These are phyloP conservation scores for Poeciliopsis occidentalis DNA, from an alignment of 2,113 vertebrate species.

Conservation along the genomic window DNA sequence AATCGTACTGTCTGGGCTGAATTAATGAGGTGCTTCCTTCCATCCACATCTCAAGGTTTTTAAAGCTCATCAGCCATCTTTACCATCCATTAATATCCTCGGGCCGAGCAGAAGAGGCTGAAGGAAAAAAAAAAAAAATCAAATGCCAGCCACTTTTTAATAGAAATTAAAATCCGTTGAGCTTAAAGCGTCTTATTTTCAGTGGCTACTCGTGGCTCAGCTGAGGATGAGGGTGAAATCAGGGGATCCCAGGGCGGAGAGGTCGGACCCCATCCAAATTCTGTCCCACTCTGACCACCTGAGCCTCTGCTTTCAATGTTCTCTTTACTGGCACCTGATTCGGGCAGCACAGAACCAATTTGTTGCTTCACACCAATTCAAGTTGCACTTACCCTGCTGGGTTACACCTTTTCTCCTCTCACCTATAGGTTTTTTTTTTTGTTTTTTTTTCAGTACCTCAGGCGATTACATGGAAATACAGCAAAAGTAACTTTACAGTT, in stretches of 20 bases:
- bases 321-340: slow-evolving; percentile 25
- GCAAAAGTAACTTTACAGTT: slow-evolving; percentile 10
- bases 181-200: slow-evolving; percentile 7
- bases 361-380: slow-evolving; percentile 66
- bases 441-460: slow-evolving; percentile 6
- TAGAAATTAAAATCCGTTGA: slow-evolving; percentile 1
- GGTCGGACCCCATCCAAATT: slow-evolving; percentile 30
- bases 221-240: slow-evolving; percentile 16
- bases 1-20: slow-evolving; percentile 43
- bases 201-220: slow-evolving; percentile 15
- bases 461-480: slow-evolving; percentile 6
- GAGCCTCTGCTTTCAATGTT: slow-evolving; percentile 42
- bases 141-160: slow-evolving; percentile 11
- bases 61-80: slow-evolving; percentile 44
- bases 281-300: slow-evolving; percentile 40
- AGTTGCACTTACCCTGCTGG: slow-evolving; percentile 41
- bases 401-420: slow-evolving; percentile 44
- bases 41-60: slow-evolving; percentile 47
- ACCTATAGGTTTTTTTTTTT: slow-evolving; percentile 11
- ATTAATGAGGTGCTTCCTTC: slow-evolving; percentile 55
- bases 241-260: slow-evolving; percentile 13
- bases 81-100: slow-evolving; percentile 3
- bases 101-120: slow-evolving; percentile 4
- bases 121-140: slow-evolving; percentile 9
- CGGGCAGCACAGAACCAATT: slow-evolving; percentile 49